These are phyloP conservation scores for Aphelenchoides avenae DNA, from an alignment of 1,140 invertebrate genomes.

Conservation along the genomic window DNA sequence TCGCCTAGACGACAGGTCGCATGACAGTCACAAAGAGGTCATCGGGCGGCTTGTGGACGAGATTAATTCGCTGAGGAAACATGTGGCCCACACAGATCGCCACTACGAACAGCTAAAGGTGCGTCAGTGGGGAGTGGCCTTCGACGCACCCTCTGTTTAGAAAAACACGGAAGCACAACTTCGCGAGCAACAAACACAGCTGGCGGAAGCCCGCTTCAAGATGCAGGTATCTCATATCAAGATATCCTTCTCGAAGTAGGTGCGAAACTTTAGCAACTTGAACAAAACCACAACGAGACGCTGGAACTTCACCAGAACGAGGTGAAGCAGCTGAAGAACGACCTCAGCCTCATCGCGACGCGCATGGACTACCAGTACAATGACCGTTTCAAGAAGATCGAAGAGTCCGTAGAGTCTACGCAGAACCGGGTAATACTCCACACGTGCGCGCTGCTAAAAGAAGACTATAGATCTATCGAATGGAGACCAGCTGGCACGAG, in stretches of 20 bases:
- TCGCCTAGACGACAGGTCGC: too few relatives aligned
- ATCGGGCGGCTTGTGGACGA: background rate
- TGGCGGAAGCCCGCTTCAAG: conserved; percentile 35
- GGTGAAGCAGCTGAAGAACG: conserved; percentile 46
- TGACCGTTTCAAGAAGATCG: conserved; percentile 48
- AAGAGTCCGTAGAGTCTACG: conserved; percentile 32
- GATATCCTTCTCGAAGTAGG: background rate
- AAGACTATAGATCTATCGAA: conserved; percentile 32
- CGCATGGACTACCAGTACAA: conserved; percentile 50
- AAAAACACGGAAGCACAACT: conserved; percentile 35
- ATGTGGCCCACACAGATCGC: too few relatives aligned
- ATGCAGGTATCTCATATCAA: conserved; percentile 35
- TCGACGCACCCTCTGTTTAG: conserved; percentile 16
- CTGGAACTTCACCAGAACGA: conserved; percentile 49
- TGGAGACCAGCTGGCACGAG: conserved; percentile 45
- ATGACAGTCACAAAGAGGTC: background rate
- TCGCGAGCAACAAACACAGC: conserved; percentile 30
- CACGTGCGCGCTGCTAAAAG: background rate
- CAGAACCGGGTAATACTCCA: conserved; percentile 28
- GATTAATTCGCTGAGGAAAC: background rate
- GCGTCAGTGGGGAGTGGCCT: conserved; percentile 22
- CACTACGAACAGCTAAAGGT: conserved; percentile 26
- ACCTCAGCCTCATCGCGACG: conserved; percentile 36
- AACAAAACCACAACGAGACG: conserved; percentile 45
- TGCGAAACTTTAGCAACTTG: conserved; percentile 34